These are phyloP conservation scores for Cydia splendana DNA, from an alignment of 1,140 invertebrate species.

Conservation along the genomic window DNA sequence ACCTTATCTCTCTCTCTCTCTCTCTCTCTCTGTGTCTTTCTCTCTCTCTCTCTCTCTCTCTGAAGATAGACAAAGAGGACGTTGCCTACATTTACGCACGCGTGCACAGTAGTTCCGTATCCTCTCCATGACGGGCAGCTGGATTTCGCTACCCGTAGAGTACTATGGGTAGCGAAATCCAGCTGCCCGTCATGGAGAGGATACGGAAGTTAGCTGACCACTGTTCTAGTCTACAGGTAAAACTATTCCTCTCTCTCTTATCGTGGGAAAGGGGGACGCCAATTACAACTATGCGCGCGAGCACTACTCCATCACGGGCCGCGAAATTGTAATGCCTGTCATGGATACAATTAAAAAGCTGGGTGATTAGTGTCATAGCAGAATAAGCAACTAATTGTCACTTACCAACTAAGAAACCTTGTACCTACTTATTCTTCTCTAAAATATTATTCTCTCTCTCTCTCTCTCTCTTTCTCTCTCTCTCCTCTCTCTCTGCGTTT, in stretches of 20 bases:
- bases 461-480: no score
- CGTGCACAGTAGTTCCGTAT: no score
- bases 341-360: slow-evolving; percentile 83
- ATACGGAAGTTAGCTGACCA: slow-evolving; percentile 84
- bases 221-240: slow-evolving; percentile 68
- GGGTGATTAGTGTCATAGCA: slow-evolving; percentile 80
- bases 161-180: slow-evolving; percentile 89
- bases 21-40: no score
- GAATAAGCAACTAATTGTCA: no score
- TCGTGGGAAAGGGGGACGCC: slow-evolving; percentile 83
- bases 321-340: slow-evolving; percentile 86
- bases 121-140: no score
- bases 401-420: no score
- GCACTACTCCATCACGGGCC: slow-evolving; percentile 83
- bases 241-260: slow-evolving; percentile 57
- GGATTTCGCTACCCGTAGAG: no score
- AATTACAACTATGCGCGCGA: slow-evolving; percentile 88
- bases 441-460: no score
- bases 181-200: slow-evolving; percentile 85
- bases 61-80: slow-evolving; percentile 77
- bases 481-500: no score
- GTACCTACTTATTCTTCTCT: no score
- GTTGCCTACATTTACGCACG: slow-evolving; percentile 77
- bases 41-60: no score
- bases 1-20: no score